Conservation (phyloP, 2,888 invertebrate genomes). For the Tipula lateralis region DNA sequence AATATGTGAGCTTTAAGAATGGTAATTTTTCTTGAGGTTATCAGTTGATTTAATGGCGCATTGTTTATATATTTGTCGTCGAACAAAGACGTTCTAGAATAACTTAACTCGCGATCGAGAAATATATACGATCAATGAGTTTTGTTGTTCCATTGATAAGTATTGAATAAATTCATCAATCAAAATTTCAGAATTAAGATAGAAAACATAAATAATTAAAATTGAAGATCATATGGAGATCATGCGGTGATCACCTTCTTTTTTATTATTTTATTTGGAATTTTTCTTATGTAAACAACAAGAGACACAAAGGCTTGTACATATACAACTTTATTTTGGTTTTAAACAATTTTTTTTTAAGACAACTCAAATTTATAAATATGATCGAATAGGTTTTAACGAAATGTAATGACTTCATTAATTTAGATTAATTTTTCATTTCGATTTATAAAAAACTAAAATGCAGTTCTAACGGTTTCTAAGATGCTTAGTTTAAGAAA, state of each 20-base stretch:
- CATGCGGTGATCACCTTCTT: slow-evolving; percentile 1
- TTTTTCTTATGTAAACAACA: background rate
- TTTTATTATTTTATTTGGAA: background rate
- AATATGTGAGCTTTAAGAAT: background rate
- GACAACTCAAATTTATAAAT: background rate
- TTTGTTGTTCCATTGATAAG: background rate
- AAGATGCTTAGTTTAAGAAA: too few species aligned
- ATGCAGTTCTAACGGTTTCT: background rate
- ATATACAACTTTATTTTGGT: background rate
- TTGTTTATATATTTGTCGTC: background rate
- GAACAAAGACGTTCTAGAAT: background rate
- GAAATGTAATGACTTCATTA: background rate
- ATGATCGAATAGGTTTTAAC: background rate
- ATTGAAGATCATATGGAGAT: slow-evolving; percentile 15
- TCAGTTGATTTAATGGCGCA: background rate
- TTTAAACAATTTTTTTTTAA: background rate
- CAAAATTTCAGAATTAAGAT: background rate
- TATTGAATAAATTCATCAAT: background rate
- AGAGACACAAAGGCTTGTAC: background rate
- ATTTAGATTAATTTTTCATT: background rate
- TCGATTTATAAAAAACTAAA: background rate
- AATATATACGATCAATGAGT: background rate
- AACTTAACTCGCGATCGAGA: background rate
- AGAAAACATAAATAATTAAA: background rate
- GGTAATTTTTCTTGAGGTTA: background rate